phyloP scores from a whole-genome alignment of 2,888 invertebrate genomes.

The Lamproptera curius region DNA sequence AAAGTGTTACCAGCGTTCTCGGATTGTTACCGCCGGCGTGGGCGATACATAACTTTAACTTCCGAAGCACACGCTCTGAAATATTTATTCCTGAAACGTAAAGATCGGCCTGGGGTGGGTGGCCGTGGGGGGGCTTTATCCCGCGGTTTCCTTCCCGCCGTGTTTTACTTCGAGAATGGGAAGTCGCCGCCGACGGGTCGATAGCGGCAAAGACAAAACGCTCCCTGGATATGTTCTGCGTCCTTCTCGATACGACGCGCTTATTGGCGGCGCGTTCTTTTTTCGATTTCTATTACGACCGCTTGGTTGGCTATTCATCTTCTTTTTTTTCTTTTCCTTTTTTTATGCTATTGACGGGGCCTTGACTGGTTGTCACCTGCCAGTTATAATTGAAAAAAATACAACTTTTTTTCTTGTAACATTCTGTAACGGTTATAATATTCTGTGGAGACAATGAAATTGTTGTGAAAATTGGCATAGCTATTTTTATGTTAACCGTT shows the following conservation, averaged over 20 bases:
- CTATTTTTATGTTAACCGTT: too few relatives aligned
- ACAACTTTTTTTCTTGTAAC: too few relatives aligned
- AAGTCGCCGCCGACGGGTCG: slow-evolving; percentile 77
- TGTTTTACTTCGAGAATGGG: slow-evolving; percentile 78
- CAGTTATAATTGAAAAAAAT: too few relatives aligned
- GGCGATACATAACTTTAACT: slow-evolving; percentile 77
- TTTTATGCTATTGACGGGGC: too few relatives aligned
- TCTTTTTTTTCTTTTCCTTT: too few relatives aligned
- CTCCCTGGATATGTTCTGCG: slow-evolving; percentile 35
- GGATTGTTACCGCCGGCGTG: slow-evolving; percentile 69
- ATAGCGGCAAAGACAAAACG: slow-evolving; percentile 70
- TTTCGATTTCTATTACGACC: too few relatives aligned
- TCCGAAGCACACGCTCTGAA: slow-evolving; percentile 78
- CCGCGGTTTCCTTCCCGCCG: slow-evolving; percentile 78
- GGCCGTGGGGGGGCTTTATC: slow-evolving; percentile 61
- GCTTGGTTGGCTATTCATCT: too few relatives aligned
- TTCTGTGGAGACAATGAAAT: too few relatives aligned
- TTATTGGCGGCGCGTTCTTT: too few relatives aligned
- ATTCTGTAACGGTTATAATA: too few relatives aligned
- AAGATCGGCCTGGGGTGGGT: slow-evolving; percentile 63
- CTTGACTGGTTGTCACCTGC: too few relatives aligned
- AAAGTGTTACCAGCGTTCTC: slow-evolving; percentile 65
- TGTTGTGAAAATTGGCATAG: too few relatives aligned
- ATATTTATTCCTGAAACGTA: slow-evolving; percentile 79
- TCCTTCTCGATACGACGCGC: not conserved